These are phyloP conservation scores for Ormyrus pomaceus DNA, from an alignment of 2,888 invertebrate genomes.

Conservation along the genomic window DNA sequence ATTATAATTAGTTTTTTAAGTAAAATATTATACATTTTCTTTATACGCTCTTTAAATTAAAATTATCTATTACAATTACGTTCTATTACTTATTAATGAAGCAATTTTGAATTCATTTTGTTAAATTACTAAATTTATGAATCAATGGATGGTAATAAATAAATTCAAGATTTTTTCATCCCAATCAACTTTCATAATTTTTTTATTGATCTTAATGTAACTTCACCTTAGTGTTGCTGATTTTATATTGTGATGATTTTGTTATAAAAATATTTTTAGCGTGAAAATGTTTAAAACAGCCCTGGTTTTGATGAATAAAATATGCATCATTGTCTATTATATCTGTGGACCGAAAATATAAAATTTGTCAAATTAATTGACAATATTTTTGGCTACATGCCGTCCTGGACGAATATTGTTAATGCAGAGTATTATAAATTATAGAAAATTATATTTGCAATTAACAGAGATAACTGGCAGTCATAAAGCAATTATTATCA, in stretches of 20 bases:
- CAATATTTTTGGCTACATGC: constrained; percentile 59
- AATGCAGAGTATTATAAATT: constrained; percentile 59
- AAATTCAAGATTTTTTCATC: constrained; percentile 10
- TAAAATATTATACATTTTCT: constrained; percentile 17
- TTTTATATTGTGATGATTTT: background rate
- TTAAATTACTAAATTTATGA: no score
- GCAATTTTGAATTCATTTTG: no score
- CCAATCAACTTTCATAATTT: constrained; percentile 50
- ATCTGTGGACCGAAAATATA: constrained; percentile 57
- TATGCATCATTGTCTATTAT: constrained; percentile 53
- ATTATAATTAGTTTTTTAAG: constrained; percentile 6
- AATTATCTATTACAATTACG: no score
- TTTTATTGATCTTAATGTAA: constrained; percentile 43
- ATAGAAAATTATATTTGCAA: constrained; percentile 59
- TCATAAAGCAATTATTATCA: constrained; percentile 56
- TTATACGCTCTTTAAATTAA: constrained; percentile 6
- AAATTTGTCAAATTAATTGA: constrained; percentile 56
- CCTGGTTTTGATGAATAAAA: constrained; percentile 50
- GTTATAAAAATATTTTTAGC: constrained; percentile 24
- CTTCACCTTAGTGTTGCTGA: background rate
- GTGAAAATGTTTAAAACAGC: constrained; percentile 40
- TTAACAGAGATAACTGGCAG: constrained; percentile 54
- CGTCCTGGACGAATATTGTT: constrained; percentile 58
- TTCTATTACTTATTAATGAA: no score
- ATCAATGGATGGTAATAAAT: constrained; percentile 1